A percentile compares a stretch with the other conserved stretches of the same genome.
Evolutionary conservation across 2,113 vertebrate genomes (phyloP).

Genomic region (Edolisoma coerulescens): DNA sequence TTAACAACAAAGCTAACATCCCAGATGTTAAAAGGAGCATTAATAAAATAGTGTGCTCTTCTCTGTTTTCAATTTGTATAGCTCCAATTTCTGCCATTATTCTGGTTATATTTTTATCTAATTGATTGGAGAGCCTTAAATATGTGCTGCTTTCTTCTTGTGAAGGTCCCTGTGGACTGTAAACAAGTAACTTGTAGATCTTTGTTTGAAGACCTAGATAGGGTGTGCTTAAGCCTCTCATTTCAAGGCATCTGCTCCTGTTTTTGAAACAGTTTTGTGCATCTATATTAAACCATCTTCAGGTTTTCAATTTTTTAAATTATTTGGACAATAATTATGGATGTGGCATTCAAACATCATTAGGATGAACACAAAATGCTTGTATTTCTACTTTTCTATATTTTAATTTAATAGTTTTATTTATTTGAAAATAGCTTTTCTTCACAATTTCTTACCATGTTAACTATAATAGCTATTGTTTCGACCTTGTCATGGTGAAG

Average conservation of each 20-base stretch:
- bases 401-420: neutral
- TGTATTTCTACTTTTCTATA: neutral
- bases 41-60: neutral
- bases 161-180: neutral
- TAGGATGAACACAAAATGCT: neutral
- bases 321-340: neutral
- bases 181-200: neutral
- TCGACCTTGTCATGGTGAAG: neutral
- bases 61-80: neutral
- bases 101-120: neutral
- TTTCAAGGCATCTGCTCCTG: neutral
- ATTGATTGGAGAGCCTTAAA: neutral
- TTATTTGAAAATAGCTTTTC: neutral
- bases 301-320: neutral
- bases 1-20: neutral
- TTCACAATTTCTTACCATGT: neutral
- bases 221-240: neutral
- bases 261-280: neutral
- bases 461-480: neutral
- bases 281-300: neutral
- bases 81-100: neutral
- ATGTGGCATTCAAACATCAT: neutral
- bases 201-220: neutral
- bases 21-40: neutral
- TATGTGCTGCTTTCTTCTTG: neutral